phyloP scores from a whole-genome alignment of 92 coral and sea anemone genomes.

The Porites divaricata region DNA sequence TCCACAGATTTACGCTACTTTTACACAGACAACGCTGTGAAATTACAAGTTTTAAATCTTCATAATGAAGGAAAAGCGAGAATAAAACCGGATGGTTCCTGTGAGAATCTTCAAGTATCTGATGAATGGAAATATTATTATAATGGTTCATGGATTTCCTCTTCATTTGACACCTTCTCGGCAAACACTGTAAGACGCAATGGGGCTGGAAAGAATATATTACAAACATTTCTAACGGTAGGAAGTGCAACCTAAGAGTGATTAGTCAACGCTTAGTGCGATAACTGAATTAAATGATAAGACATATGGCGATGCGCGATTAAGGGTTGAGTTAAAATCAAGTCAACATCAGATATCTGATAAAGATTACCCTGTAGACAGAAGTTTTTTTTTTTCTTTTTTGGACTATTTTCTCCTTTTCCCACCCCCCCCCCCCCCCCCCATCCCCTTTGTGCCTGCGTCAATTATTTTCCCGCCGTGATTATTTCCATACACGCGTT shows the following conservation, averaged over 20 bases:
- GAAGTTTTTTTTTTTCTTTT: too few relatives aligned
- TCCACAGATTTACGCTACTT: conserved; percentile 2
- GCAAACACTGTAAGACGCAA: not conserved
- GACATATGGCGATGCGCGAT: too few relatives aligned
- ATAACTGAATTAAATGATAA: not conserved
- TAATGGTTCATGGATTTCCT: conserved; percentile 16
- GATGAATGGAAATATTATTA: conserved; percentile 32
- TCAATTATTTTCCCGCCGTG: too few relatives aligned
- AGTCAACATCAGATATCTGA: too few relatives aligned
- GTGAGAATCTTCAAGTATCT: conserved; percentile 1
- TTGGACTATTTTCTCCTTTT: too few relatives aligned
- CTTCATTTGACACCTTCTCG: not conserved
- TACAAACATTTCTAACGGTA: not conserved
- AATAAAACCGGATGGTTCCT: conserved; percentile 1
- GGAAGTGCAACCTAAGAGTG: not conserved
- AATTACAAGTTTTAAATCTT: conserved; percentile 14
- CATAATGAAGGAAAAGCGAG: not conserved
- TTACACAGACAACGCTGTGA: not conserved
- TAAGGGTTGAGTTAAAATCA: too few relatives aligned
- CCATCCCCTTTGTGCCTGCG: too few relatives aligned
- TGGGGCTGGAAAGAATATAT: not conserved
- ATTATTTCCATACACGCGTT: too few relatives aligned
- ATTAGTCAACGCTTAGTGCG: not conserved
- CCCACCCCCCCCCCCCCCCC: too few relatives aligned
- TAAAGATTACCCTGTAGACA: too few relatives aligned